Evolutionary conservation across 2,113 vertebrate genomes (phyloP), one percentile per base, ranked within the genome.

Genomic region (Otis tarda): DNA sequence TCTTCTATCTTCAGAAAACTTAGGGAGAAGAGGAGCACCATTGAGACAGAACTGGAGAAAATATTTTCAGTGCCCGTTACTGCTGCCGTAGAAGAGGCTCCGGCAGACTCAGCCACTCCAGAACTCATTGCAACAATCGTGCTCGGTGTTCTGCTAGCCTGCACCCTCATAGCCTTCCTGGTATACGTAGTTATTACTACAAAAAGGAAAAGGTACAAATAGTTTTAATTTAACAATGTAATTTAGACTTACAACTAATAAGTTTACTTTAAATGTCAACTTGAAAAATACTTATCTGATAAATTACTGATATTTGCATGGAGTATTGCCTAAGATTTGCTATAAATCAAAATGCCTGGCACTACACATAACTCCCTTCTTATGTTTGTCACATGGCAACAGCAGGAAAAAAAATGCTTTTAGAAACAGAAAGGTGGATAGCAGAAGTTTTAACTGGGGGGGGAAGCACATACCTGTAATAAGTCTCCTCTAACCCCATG

Each of bases 1-100:
- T 70, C 57, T 68, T 94, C n/a, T 92, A 1, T 86, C 78, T 95
- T 61, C 96, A 99, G 99, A 41, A 98, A 98, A 59, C 92, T 98
- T 47, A 55, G 86, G 89, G 97, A 97, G 64, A 87, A 98, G 87
- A 94, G 70, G 39, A 78, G 4, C 6, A 49, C 6, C 9, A 95
- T 98, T 17, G 97, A 65, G 63, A 30, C 2, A 16, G 94, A 96
- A 70, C 97, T 98, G 76, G 55, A 83, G 68, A 47, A 81, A 43
- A 33, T 98, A 59, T 98, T 98, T 69, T 97, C 85, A 31, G 20
- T 52, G 0, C 7, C 64, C 6, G 61, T 98, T 63, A 74, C 56
- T 9, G 76, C 92, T 47, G 55, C 68, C 6, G 4, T 98, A 9
- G 83, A 45, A 37, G 63, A 68, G 22, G 7, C 24, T 12, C 24